Evolutionary conservation across 2,888 invertebrate genomes (phyloP), one percentile per base, ranked within the genome.

Genomic region (Xestobium rufovillosum): DNA sequence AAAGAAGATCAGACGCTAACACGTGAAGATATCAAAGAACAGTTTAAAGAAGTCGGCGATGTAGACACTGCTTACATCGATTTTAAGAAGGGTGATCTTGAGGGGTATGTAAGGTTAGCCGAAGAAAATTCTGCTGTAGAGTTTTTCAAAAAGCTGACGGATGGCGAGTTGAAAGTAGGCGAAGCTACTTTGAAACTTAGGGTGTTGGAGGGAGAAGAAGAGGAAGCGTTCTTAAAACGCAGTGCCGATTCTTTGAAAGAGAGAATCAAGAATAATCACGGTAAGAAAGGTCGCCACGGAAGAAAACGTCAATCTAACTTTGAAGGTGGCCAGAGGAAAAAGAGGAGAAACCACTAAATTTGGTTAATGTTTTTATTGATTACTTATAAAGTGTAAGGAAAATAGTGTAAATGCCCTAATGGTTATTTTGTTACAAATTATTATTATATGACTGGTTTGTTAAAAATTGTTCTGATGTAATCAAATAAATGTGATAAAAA

Each of bases 21-120:
- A 2, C 70, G 87, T 17, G 88, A 90, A 58, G 72, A 79, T 47
- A 75, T 92, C 14, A 87, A 82, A 54, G 75, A 77, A 37, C 76
- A 78, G 26, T 68, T 91, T 3, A 62, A 63, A n/a, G 68, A 72
- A 43, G 59, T 76, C 31, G 74, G 72, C 56, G 72, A 71, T 28
- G 63, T 68, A 2, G 75, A 80, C 23, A 68, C 84, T 30, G 80
- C 82, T 0, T 91, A 74, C 58, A 73, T 90, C 43, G 85, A 87
- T 56, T 88, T 77, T 59, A 78, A 75, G 48, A 76, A 75, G 34
- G 88, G 86, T 1, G 79, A 86, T 45, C 65, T 72, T 3, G 75
- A 80, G 50, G 90, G 84, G 1, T 80, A 79, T 65, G 69, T 86
- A 11, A 74, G 89, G 26, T 71, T 88, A 34, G 63, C 73, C 2